Percentiles rank a stretch among this genome's conserved stretches.
Evolutionary conservation across 2,113 vertebrate genomes (phyloP).

Genomic region (Ailurus styani): DNA sequence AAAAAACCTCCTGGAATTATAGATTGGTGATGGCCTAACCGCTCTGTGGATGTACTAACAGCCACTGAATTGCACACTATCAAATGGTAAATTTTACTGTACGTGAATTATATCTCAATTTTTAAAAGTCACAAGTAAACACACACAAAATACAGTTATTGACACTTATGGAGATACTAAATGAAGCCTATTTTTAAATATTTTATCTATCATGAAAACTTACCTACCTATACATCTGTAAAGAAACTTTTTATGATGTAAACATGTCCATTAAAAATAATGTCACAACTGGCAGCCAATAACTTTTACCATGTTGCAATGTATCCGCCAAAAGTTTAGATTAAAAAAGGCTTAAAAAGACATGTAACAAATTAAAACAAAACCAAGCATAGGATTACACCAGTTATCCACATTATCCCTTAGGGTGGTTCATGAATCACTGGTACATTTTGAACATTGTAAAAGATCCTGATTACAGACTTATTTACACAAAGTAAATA

Average conservation of each 20-base stretch:
- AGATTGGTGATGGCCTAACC: not conserved
- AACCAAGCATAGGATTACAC: not conserved
- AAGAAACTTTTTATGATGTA: not conserved
- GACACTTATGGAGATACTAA: not conserved
- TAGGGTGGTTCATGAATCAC: not conserved
- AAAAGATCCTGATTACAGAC: not conserved
- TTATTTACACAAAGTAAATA: not conserved
- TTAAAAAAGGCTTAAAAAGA: not conserved
- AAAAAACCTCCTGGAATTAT: not conserved
- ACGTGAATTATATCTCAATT: not conserved
- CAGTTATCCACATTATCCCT: not conserved
- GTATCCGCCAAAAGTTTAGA: not conserved
- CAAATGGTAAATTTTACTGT: not conserved
- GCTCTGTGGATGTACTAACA: not conserved
- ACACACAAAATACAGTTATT: not conserved
- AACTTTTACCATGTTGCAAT: not conserved
- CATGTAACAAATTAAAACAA: constrained; percentile 11
- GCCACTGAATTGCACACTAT: not conserved
- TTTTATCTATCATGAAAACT: not conserved
- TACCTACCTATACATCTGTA: not conserved
- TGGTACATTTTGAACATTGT: not conserved
- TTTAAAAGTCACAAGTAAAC: not conserved
- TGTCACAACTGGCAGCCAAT: not conserved
- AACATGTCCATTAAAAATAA: constrained; percentile 15
- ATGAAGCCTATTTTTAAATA: not conserved